Percentiles rank a stretch among this genome's conserved stretches.
Evolutionary conservation across 2,797 vertebrate species (phyloP).

Genomic region (Orestias chungarensis): DNA sequence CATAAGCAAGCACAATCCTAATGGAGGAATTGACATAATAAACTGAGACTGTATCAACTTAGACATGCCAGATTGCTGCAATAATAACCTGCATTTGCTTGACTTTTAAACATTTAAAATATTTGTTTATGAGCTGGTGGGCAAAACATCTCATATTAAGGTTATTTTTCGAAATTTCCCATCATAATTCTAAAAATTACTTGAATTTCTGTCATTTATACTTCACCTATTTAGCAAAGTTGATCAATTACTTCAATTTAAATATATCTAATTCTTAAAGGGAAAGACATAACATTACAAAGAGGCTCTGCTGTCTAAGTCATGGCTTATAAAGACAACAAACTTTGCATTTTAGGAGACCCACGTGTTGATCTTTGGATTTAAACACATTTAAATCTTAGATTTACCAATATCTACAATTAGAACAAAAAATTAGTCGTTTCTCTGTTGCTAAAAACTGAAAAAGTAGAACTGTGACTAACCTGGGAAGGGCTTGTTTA

Average conservation of each 20-base stretch:
- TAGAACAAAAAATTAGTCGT: no score
- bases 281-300: neutral
- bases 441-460: no score
- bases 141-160: neutral
- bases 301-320: neutral
- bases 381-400: no score
- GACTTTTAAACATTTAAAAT: neutral
- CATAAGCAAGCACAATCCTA: no score
- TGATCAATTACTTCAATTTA: neutral
- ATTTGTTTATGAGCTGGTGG: neutral
- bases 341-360: neutral
- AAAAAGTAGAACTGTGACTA: no score
- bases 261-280: neutral
- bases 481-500: no score
- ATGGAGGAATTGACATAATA: no score
- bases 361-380: no score
- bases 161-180: neutral
- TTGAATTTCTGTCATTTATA: neutral
- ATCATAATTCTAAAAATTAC: neutral
- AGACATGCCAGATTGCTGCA: no score
- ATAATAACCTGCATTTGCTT: neutral
- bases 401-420: no score
- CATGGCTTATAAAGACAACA: neutral
- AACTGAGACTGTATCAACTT: no score
- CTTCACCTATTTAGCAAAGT: neutral